Percentiles rank a stretch among this genome's conserved stretches.
Conservation (phyloP, 2,113 vertebrate species). For the Proterorhinus semilunaris region DNA sequence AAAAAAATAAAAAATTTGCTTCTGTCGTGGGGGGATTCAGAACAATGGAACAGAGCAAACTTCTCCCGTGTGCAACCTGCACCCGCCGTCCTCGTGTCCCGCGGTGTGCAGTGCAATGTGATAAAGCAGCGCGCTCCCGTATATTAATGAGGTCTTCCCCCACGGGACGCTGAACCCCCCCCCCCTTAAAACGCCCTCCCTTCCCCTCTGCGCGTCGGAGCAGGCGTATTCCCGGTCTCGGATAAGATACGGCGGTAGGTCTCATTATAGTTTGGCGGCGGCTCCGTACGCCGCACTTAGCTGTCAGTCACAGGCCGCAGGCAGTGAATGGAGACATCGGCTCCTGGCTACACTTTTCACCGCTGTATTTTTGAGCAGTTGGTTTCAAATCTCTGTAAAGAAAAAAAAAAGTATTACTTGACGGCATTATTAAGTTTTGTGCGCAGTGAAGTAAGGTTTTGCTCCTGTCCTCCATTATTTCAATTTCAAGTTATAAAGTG, state of each 20-base stretch:
- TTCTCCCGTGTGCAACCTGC: not conserved
- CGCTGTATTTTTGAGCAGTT: not conserved
- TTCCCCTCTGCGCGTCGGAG: not conserved
- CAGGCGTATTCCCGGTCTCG: not conserved
- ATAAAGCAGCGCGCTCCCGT: conserved; percentile 44
- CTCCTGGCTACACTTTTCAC: conserved; percentile 5
- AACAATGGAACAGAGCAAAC: no score
- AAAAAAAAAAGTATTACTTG: no score
- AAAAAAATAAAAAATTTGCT: no score
- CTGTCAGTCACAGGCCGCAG: conserved; percentile 28
- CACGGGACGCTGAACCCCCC: conserved; percentile 61
- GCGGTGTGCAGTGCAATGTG: conserved; percentile 15
- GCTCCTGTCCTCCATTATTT: no score
- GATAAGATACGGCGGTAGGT: conserved; percentile 15
- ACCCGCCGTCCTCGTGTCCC: conserved; percentile 15
- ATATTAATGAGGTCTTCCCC: conserved; percentile 64
- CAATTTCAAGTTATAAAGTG: no score
- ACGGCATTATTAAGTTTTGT: no score
- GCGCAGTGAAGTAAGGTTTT: no score
- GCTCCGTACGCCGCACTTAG: conserved; percentile 2
- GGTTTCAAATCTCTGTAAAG: no score
- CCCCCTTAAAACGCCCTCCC: conserved; percentile 15
- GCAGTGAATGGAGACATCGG: not conserved
- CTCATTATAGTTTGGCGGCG: conserved; percentile 37
- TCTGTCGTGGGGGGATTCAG: no score